phyloP scores from a whole-genome alignment of 2,113 vertebrate genomes.

The Crotalus horridus region DNA sequence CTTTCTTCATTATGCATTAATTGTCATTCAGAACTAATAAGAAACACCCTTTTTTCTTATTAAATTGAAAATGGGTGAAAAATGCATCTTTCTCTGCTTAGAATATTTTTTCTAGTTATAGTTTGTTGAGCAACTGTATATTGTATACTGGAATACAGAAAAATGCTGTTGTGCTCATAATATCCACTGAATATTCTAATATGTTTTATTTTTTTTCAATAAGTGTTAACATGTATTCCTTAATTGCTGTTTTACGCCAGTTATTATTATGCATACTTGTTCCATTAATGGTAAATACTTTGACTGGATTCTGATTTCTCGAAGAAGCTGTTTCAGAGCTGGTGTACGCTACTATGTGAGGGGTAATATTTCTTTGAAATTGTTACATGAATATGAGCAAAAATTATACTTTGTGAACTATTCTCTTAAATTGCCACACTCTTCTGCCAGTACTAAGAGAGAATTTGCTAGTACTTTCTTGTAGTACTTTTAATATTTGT shows the following conservation, averaged over 20 bases:
- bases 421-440: background rate
- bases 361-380: constrained; percentile 68
- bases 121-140: background rate
- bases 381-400: rapidly evolving
- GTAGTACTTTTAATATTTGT: background rate
- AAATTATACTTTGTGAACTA: background rate
- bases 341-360: constrained; percentile 93
- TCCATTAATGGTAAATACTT: constrained; percentile 90
- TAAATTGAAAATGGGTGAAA: background rate
- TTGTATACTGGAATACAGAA: background rate
- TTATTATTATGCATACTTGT: constrained; percentile 86
- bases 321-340: constrained; percentile 93
- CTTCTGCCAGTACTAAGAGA: background rate
- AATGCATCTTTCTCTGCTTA: background rate
- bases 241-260: constrained; percentile 61
- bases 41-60: background rate
- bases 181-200: background rate
- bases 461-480: background rate
- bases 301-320: constrained; percentile 91
- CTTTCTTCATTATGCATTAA: background rate
- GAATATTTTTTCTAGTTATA: background rate
- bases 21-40: background rate
- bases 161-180: background rate
- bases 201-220: background rate
- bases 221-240: constrained; percentile 50